These are phyloP conservation scores for Pterocles burchelli DNA, from an alignment of 2,113 vertebrate genomes.

Conservation along the genomic window DNA sequence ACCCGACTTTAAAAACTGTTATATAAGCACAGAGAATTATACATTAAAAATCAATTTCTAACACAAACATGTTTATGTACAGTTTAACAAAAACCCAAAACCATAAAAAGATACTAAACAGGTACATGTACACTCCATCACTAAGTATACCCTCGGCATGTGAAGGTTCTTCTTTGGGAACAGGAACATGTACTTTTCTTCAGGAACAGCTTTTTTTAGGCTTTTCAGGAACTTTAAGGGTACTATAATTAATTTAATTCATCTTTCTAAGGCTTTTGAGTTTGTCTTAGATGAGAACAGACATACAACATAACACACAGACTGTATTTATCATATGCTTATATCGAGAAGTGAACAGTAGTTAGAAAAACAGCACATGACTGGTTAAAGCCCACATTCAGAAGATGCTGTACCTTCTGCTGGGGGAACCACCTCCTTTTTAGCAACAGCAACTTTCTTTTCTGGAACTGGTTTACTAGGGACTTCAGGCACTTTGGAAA, in stretches of 20 bases:
- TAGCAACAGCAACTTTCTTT: conserved; percentile 74
- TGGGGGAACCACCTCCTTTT: conserved; percentile 71
- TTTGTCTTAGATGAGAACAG: not conserved
- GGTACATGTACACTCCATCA: not conserved
- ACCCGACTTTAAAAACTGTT: not conserved
- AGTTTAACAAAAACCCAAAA: not conserved
- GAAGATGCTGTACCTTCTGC: conserved; percentile 73
- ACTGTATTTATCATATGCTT: not conserved
- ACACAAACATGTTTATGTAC: not conserved
- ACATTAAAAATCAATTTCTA: not conserved
- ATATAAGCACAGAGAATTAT: not conserved
- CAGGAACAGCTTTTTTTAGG: conserved; percentile 68
- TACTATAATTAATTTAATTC: conserved; percentile 42
- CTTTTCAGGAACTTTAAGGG: conserved; percentile 63
- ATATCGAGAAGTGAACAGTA: not conserved
- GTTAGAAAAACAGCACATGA: not conserved
- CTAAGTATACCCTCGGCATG: conserved; percentile 52
- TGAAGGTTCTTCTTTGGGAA: conserved; percentile 60
- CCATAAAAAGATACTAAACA: not conserved
- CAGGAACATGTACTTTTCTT: conserved; percentile 55
- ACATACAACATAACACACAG: not conserved
- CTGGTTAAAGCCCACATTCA: not conserved
- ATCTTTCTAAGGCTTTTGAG: not conserved
- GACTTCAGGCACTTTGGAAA: conserved; percentile 78
- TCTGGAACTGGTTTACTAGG: conserved; percentile 78